A percentile compares a stretch with the other conserved stretches of the same genome.
These are phyloP conservation scores for Nettapus auritus DNA, from an alignment of 2,113 vertebrate genomes.

Conservation along the genomic window DNA sequence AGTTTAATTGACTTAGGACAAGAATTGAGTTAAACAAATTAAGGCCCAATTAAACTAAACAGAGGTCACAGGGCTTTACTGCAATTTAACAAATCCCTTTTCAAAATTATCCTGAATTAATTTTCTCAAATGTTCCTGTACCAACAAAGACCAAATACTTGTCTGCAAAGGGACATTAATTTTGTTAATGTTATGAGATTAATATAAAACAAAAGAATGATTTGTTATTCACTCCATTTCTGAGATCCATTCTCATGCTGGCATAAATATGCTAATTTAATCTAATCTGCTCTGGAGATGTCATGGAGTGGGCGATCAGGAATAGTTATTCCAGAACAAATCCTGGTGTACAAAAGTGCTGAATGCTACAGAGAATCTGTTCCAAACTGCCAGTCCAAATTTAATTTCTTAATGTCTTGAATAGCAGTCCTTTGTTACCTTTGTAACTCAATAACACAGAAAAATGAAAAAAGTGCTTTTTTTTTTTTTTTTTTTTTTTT, in stretches of 20 bases:
- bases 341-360: constrained; percentile 7
- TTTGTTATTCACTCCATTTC: background rate
- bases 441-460: background rate
- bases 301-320: background rate
- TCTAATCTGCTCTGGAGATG: background rate
- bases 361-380: background rate
- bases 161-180: constrained; percentile 19
- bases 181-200: constrained; percentile 33
- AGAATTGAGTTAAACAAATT: constrained; percentile 9
- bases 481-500: background rate
- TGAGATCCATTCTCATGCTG: background rate
- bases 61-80: constrained; percentile 1
- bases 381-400: constrained; percentile 3
- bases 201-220: constrained; percentile 21
- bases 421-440: constrained; percentile 6
- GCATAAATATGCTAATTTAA: background rate
- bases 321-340: constrained; percentile 28
- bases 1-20: constrained; percentile 41
- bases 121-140: constrained; percentile 5
- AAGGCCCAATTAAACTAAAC: constrained; percentile 37
- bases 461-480: background rate
- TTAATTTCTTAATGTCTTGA: constrained; percentile 50
- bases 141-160: background rate
- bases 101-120: constrained; percentile 39
- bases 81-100: constrained; percentile 42